Conservation (phyloP, 2,113 vertebrate species). For the Vimba vimba region DNA sequence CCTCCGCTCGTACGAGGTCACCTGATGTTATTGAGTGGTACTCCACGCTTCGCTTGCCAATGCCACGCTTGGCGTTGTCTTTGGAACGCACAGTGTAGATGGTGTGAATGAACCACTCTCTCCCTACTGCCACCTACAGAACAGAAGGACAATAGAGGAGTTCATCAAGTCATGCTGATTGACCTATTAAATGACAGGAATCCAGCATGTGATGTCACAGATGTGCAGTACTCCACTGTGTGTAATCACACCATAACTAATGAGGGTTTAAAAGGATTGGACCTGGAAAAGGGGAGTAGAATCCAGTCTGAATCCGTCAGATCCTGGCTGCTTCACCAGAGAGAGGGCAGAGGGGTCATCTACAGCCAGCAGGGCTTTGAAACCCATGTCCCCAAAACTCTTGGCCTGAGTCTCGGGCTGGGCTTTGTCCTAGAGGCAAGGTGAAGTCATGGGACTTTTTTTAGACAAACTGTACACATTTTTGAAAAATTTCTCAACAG, state of each 20-base stretch:
- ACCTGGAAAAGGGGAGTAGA: conserved; percentile 93
- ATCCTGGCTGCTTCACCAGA: conserved; percentile 88
- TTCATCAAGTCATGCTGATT: too few relatives aligned
- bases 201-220: neutral
- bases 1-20: conserved; percentile 18
- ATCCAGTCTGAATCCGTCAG: conserved; percentile 92
- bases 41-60: conserved; percentile 88
- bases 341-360: conserved; percentile 87
- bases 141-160: neutral
- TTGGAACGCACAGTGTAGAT: conserved; percentile 92
- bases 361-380: conserved; percentile 86
- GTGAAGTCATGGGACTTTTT: neutral
- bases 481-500: neutral
- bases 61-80: conserved; percentile 77
- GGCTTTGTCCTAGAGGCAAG: conserved; percentile 84
- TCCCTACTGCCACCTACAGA: conserved; percentile 85
- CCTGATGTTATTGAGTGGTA: conserved; percentile 74
- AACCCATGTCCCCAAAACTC: conserved; percentile 84
- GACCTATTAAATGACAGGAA: neutral
- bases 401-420: conserved; percentile 90
- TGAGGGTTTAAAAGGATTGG: conserved; percentile 29
- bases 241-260: neutral
- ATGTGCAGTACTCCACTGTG: neutral
- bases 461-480: neutral
- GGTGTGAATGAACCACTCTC: conserved; percentile 94